Evolutionary conservation across 2,888 invertebrate species (phyloP).

Genomic region (Ochropacha duplaris): DNA sequence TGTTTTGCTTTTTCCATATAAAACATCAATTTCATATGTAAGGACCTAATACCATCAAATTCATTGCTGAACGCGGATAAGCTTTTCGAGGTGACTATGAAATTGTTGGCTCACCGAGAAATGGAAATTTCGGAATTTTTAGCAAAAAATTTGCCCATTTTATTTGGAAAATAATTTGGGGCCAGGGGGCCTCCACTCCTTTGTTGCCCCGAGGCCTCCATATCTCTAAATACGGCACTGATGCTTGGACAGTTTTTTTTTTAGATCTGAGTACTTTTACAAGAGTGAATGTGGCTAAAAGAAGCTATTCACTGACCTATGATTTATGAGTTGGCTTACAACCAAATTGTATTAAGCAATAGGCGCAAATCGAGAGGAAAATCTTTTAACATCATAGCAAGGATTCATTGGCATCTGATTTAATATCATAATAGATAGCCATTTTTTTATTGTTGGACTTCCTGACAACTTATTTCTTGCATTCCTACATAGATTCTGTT

Average conservation of each 20-base stretch:
- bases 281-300: neutral
- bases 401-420: neutral
- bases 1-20: no score
- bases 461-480: no score
- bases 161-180: no score
- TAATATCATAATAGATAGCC: neutral
- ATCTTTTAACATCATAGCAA: neutral
- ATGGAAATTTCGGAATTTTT: no score
- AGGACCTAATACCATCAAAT: no score
- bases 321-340: conserved; percentile 4
- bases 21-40: no score
- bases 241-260: neutral
- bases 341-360: conserved; percentile 5
- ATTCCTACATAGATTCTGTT: no score
- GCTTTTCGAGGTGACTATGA: no score
- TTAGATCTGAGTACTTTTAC: neutral
- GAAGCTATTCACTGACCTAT: neutral
- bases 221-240: neutral
- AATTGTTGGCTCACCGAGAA: no score
- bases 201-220: neutral
- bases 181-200: neutral
- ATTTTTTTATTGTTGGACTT: no score
- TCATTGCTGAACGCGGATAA: no score
- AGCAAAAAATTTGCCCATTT: no score
- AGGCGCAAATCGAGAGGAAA: conserved; percentile 5